phyloP scores from a whole-genome alignment of 2,888 invertebrate species.

The Gastrophysa polygoni region DNA sequence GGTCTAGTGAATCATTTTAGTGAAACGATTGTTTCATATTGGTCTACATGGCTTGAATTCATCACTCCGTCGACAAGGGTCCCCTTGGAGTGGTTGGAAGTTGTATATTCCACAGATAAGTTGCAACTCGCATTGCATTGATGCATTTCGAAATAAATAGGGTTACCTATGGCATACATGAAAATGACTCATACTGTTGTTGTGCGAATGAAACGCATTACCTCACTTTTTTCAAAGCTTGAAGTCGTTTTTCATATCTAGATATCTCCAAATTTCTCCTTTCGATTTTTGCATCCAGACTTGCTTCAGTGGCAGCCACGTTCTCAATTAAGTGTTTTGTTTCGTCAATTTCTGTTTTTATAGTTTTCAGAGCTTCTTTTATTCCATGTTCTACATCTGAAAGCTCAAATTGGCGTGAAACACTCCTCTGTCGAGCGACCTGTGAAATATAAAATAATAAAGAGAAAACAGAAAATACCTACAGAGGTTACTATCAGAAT shows the following conservation, averaged over 20 bases:
- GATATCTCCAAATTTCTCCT: slow-evolving; percentile 88
- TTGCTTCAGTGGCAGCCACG: slow-evolving; percentile 86
- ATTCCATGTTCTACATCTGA: slow-evolving; percentile 81
- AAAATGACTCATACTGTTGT: too few relatives aligned
- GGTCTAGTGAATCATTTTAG: too few relatives aligned
- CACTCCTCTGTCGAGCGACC: slow-evolving; percentile 79
- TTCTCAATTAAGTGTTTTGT: slow-evolving; percentile 80
- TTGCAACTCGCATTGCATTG: too few relatives aligned
- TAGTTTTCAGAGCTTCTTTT: slow-evolving; percentile 73
- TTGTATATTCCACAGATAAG: too few relatives aligned
- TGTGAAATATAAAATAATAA: slow-evolving; percentile 49
- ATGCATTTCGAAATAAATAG: too few relatives aligned
- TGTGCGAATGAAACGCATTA: slow-evolving; percentile 47
- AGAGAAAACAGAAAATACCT: not conserved
- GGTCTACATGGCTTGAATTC: too few relatives aligned
- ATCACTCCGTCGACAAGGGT: too few relatives aligned
- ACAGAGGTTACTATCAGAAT: too few relatives aligned
- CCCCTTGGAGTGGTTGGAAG: too few relatives aligned
- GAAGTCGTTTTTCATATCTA: slow-evolving; percentile 89
- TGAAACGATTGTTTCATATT: too few relatives aligned
- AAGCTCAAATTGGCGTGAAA: slow-evolving; percentile 83
- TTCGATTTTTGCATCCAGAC: slow-evolving; percentile 90
- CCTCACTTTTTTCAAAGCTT: slow-evolving; percentile 94
- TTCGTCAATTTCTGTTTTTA: slow-evolving; percentile 73
- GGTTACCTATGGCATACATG: too few relatives aligned